phyloP scores from a whole-genome alignment of 2,888 invertebrate species.

The Eubasilissa splendida region DNA sequence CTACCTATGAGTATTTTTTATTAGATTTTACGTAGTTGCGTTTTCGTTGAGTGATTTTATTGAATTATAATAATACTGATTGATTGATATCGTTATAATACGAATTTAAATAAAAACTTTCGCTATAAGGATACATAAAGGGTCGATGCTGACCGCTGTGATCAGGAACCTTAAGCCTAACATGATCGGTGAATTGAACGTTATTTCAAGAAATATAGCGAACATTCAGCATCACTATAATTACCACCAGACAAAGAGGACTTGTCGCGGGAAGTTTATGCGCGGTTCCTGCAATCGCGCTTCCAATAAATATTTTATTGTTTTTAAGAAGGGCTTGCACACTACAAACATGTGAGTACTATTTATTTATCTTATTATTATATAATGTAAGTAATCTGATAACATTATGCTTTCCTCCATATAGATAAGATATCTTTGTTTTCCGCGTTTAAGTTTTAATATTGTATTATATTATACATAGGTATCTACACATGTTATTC shows the following conservation, averaged over 20 bases:
- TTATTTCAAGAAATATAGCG: slow-evolving; percentile 9
- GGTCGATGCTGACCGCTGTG: slow-evolving; percentile 18
- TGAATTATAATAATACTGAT: not conserved
- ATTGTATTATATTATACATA: no score
- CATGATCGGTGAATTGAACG: slow-evolving; percentile 38
- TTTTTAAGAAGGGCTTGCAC: slow-evolving; percentile 44
- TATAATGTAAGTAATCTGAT: no score
- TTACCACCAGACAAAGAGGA: slow-evolving; percentile 16
- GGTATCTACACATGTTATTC: no score
- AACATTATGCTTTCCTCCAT: no score
- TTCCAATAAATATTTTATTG: slow-evolving; percentile 20
- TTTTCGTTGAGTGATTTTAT: no score
- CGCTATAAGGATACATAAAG: slow-evolving; percentile 6
- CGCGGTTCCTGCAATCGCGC: slow-evolving; percentile 40
- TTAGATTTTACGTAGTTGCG: no score
- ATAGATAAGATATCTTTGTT: no score
- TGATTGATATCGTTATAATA: not conserved
- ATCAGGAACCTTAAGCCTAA: slow-evolving; percentile 30
- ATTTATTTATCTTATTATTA: no score
- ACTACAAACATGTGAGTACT: slow-evolving; percentile 50
- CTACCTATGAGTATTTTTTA: no score
- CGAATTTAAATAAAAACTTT: not conserved
- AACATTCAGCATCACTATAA: slow-evolving; percentile 6
- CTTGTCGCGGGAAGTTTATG: slow-evolving; percentile 40
- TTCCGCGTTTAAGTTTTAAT: no score